These are phyloP conservation scores for Antheraea assamensis DNA, from an alignment of 2,888 invertebrate genomes.

Conservation along the genomic window DNA sequence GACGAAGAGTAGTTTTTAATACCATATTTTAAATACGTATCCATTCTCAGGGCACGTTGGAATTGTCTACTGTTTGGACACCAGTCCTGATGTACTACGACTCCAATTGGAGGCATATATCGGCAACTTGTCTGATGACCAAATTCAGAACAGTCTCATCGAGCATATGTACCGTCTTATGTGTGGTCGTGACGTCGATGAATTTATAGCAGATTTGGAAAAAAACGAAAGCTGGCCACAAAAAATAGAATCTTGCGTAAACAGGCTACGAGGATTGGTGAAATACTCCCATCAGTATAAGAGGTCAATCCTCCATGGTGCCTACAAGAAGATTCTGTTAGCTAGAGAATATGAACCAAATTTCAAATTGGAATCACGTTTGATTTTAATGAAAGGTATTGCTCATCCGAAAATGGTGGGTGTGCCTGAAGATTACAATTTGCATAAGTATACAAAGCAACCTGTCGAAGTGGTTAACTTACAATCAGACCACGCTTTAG, in stretches of 20 bases:
- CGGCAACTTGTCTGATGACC: conserved; percentile 38
- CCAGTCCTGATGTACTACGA: conserved; percentile 48
- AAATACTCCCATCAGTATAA: conserved; percentile 45
- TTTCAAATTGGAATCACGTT: conserved; percentile 47
- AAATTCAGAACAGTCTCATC: conserved; percentile 43
- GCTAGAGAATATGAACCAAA: conserved; percentile 46
- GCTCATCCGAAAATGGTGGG: conserved; percentile 33
- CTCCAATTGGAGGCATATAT: conserved; percentile 45
- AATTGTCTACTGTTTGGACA: conserved; percentile 49
- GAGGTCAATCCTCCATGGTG: conserved; percentile 39
- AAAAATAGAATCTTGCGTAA: conserved; percentile 41
- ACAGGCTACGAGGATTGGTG: conserved; percentile 33
- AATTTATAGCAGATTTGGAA: conserved; percentile 36
- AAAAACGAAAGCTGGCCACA: conserved; percentile 38
- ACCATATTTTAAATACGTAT: not conserved
- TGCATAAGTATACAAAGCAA: conserved; percentile 48
- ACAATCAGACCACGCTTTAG: conserved; percentile 41
- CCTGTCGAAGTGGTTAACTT: conserved; percentile 46
- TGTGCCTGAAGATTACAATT: conserved; percentile 48
- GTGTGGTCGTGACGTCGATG: conserved; percentile 34
- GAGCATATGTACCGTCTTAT: conserved; percentile 46
- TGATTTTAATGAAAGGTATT: conserved; percentile 51
- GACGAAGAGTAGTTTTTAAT: not conserved
- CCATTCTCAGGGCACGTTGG: conserved; percentile 45
- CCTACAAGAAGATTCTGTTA: conserved; percentile 42